Conservation (phyloP, 2,888 invertebrate genomes). For the Sturmia bella region DNA sequence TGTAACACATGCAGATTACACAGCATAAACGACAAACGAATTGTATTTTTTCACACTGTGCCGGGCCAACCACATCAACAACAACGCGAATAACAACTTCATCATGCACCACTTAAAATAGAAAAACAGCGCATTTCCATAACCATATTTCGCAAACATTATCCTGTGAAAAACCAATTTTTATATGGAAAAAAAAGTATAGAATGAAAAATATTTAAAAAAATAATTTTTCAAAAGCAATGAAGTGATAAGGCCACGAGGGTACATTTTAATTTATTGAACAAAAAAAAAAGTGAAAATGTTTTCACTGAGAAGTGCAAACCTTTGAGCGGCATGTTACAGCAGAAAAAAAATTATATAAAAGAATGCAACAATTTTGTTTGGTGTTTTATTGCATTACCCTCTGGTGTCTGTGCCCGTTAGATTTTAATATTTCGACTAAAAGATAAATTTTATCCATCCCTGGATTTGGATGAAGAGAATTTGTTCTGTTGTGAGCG, state of each 20-base stretch:
- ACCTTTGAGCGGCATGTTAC: neutral
- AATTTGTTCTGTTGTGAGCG: no score
- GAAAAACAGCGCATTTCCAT: slow-evolving; percentile 34
- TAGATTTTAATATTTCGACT: no score
- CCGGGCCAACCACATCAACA: slow-evolving; percentile 30
- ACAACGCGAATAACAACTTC: slow-evolving; percentile 23
- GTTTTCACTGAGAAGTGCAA: slow-evolving; percentile 22
- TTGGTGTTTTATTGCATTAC: no score
- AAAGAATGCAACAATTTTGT: no score
- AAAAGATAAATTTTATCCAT: no score
- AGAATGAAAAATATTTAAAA: slow-evolving; percentile 49
- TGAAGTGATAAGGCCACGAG: slow-evolving; percentile 65
- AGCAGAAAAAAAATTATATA: no score
- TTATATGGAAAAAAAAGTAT: slow-evolving; percentile 65
- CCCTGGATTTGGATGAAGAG: no score
- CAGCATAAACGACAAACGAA: slow-evolving; percentile 43
- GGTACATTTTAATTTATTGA: slow-evolving; percentile 66
- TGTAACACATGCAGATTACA: slow-evolving; percentile 74
- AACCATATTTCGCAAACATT: slow-evolving; percentile 20
- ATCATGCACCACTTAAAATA: slow-evolving; percentile 58
- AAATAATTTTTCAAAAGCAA: slow-evolving; percentile 62
- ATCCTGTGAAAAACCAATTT: slow-evolving; percentile 54
- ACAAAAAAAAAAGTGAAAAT: slow-evolving; percentile 33
- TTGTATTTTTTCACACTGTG: slow-evolving; percentile 14
- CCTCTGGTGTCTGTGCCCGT: no score